These are phyloP conservation scores for Mus spicilegus DNA, from an alignment of 2,113 vertebrate species.

Conservation along the genomic window DNA sequence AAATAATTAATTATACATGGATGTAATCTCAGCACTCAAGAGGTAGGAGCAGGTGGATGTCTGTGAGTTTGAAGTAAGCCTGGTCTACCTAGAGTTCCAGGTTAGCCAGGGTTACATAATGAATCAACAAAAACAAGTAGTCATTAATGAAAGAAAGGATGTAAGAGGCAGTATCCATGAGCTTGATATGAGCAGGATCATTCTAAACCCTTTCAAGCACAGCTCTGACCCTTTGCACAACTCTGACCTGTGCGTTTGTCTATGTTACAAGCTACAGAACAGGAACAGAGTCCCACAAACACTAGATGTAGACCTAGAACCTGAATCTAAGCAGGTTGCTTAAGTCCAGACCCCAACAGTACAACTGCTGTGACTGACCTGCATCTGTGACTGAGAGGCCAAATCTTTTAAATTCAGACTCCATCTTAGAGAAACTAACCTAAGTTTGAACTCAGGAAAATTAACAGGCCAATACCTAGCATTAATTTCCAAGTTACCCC, in stretches of 20 bases:
- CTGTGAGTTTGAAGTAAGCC: background rate
- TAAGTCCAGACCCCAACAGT: background rate
- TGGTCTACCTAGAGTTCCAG: background rate
- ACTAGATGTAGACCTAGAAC: background rate
- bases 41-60: background rate
- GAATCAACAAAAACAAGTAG: background rate
- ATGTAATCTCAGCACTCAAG: background rate
- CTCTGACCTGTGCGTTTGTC: background rate
- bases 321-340: too few relatives aligned
- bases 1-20: background rate
- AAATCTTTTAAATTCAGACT: too few relatives aligned
- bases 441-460: too few relatives aligned
- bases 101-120: background rate
- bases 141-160: background rate
- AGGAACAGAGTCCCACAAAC: too few relatives aligned
- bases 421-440: too few relatives aligned
- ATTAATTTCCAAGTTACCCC: too few relatives aligned
- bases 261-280: too few relatives aligned
- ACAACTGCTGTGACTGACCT: background rate
- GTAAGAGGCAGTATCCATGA: too few relatives aligned
- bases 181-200: background rate
- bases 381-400: background rate
- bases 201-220: background rate
- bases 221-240: background rate
- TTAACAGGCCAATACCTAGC: too few relatives aligned